phyloP scores from a whole-genome alignment of 2,797 vertebrate species.

The Rhinogobio ventralis region DNA sequence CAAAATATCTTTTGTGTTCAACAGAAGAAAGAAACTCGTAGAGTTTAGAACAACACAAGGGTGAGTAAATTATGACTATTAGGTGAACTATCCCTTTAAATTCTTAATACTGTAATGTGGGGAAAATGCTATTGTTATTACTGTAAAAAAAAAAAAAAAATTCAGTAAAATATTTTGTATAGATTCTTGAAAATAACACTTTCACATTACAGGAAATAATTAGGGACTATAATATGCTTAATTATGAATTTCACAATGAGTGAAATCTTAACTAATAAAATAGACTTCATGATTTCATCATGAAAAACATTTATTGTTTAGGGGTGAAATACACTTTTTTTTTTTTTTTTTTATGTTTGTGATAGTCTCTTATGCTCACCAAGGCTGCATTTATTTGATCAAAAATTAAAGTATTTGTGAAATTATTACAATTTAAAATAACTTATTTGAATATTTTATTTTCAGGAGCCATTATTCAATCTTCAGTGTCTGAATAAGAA shows the following conservation, averaged over 20 bases:
- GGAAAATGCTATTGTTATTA: neutral
- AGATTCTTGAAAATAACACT: neutral
- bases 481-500: neutral
- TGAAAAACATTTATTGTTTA: neutral
- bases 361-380: neutral
- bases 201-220: neutral
- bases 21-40: too few species aligned
- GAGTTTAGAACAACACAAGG: too few species aligned
- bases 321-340: neutral
- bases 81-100: too few species aligned
- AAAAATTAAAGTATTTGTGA: neutral
- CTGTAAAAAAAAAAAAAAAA: too few species aligned
- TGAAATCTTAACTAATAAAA: neutral
- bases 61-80: too few species aligned
- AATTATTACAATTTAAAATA: neutral
- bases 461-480: neutral
- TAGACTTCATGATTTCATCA: neutral
- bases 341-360: neutral
- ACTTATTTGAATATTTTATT: neutral
- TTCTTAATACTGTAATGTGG: neutral
- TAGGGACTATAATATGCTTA: neutral
- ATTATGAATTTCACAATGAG: neutral
- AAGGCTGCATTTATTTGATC: neutral
- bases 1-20: too few species aligned
- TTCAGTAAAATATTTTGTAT: neutral